These are phyloP conservation scores for Paratilapia polleni DNA, from an alignment of 2,113 vertebrate species.

Conservation along the genomic window DNA sequence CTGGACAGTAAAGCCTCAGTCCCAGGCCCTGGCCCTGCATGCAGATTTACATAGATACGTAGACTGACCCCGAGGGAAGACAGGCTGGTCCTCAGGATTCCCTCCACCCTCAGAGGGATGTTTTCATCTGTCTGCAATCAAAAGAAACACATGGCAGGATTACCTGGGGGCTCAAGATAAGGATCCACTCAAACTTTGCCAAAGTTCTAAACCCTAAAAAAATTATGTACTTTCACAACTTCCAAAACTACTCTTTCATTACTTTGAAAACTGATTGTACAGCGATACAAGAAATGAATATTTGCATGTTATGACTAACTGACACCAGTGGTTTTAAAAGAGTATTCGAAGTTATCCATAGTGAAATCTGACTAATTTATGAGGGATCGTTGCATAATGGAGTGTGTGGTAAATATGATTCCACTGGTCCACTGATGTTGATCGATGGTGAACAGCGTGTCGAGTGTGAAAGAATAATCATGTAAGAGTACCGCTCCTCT, in stretches of 20 bases:
- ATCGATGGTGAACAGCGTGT: neutral
- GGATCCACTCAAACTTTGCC: too few relatives aligned
- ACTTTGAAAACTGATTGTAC: rapidly evolving
- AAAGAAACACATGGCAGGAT: neutral
- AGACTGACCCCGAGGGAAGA: constrained; percentile 88
- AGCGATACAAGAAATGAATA: neutral
- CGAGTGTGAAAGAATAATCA: constrained; percentile 13
- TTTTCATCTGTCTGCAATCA: constrained; percentile 81
- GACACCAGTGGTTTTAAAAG: rapidly evolving
- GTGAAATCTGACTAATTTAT: neutral
- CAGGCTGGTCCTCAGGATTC: constrained; percentile 86
- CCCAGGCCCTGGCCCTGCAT: constrained; percentile 19
- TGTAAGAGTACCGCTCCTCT: constrained; percentile 80
- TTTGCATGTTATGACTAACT: neutral
- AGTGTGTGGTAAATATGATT: neutral
- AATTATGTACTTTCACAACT: neutral
- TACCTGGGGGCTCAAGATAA: neutral
- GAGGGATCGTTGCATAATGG: rapidly evolving
- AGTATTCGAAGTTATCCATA: neutral
- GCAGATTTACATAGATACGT: constrained; percentile 45
- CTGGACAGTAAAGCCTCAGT: constrained; percentile 44
- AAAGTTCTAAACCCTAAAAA: too few relatives aligned
- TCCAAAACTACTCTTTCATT: too few relatives aligned
- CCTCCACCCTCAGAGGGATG: constrained; percentile 84
- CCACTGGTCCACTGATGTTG: neutral